phyloP scores from a whole-genome alignment of 2,113 vertebrate genomes.

The Cyphomyrus plagiostoma region DNA sequence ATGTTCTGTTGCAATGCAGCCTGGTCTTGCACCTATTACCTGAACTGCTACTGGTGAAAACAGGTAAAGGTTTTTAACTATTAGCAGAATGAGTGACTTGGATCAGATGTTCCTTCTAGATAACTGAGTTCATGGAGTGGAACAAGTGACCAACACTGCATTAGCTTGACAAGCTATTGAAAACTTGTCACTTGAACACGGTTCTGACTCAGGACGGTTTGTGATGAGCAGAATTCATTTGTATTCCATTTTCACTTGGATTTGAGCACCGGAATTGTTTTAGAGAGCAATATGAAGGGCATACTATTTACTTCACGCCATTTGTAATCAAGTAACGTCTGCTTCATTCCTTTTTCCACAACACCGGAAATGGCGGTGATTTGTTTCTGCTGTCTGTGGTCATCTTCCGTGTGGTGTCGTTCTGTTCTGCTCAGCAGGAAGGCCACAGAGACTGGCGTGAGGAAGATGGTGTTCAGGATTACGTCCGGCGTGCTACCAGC shows the following conservation, averaged over 20 bases:
- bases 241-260: neutral
- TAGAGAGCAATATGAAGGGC: neutral
- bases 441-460: neutral
- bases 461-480: neutral
- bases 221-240: neutral
- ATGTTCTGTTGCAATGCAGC: neutral
- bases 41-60: neutral
- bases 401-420: neutral
- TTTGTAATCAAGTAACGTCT: neutral
- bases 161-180: neutral
- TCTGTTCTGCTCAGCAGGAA: neutral
- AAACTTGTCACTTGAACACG: neutral
- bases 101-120: neutral
- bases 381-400: neutral
- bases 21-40: neutral
- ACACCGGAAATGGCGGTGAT: neutral
- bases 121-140: neutral
- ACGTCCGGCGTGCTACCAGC: neutral
- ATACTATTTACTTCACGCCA: neutral
- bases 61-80: neutral
- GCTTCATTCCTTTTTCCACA: neutral
- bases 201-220: neutral
- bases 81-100: neutral
- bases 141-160: neutral
- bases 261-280: neutral